Conservation (phyloP, 2,797 vertebrate species). For the Podarcis lilfordi region DNA sequence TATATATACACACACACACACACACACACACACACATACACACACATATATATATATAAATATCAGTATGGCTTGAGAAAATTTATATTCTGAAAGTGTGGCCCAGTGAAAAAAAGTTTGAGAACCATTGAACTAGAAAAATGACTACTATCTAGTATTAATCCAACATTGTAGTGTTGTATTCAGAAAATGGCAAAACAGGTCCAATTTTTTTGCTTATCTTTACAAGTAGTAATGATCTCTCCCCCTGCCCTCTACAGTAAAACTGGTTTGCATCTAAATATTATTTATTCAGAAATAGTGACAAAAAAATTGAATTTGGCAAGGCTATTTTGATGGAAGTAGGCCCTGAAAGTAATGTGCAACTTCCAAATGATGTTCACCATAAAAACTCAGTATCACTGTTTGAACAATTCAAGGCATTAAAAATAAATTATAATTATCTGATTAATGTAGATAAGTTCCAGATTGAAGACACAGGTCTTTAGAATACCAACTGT, state of each 20-base stretch:
- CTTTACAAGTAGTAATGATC: too few species aligned
- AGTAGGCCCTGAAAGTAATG: not conserved
- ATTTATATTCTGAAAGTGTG: too few species aligned
- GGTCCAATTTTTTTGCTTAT: not conserved
- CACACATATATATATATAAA: too few species aligned
- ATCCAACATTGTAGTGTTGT: not conserved
- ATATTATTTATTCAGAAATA: not conserved
- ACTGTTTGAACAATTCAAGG: not conserved
- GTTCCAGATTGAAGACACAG: not conserved
- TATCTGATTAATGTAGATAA: not conserved
- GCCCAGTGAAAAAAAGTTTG: too few species aligned
- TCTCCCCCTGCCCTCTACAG: not conserved
- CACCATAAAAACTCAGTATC: not conserved
- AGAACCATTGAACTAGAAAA: too few species aligned
- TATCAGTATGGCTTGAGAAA: too few species aligned
- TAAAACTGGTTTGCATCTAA: not conserved
- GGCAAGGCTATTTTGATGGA: not conserved
- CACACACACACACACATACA: too few species aligned
- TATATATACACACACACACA: too few species aligned
- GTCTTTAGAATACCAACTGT: conserved; percentile 12
- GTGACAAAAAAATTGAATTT: not conserved
- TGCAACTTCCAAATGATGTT: not conserved
- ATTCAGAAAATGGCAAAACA: not conserved
- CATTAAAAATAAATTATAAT: not conserved
- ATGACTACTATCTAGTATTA: not conserved